Evolutionary conservation across 2,888 invertebrate species (phyloP).

Genomic region (Gasteruption jaculator): DNA sequence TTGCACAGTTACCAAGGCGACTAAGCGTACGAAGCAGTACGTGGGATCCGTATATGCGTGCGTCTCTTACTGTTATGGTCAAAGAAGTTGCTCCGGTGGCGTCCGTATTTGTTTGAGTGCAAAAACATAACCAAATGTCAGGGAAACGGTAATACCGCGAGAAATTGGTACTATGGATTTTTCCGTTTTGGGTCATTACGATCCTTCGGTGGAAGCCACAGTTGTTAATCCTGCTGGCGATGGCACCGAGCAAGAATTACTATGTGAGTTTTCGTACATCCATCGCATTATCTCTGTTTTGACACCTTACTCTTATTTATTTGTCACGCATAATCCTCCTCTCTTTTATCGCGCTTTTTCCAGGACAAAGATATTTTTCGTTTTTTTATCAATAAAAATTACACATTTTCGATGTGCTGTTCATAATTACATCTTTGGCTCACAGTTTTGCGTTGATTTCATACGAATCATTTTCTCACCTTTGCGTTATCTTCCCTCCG

Average conservation of each 20-base stretch:
- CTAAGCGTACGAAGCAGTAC: conserved; percentile 29
- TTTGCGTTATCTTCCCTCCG: conserved; percentile 9
- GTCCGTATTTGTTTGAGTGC: no score
- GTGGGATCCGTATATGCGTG: conserved; percentile 26
- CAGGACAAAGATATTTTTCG: conserved; percentile 1
- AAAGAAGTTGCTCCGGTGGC: no score
- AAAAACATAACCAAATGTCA: no score
- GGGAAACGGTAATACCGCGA: no score
- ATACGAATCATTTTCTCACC: conserved; percentile 7
- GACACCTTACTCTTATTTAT: background rate
- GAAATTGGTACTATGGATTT: conserved; percentile 37
- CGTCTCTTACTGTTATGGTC: conserved; percentile 16
- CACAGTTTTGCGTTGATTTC: background rate
- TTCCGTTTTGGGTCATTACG: conserved; percentile 42
- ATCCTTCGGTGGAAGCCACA: conserved; percentile 35
- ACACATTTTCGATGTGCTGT: no score
- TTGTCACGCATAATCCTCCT: background rate
- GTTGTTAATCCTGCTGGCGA: no score
- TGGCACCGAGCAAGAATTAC: conserved; percentile 34
- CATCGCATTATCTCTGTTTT: background rate
- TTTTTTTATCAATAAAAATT: conserved; percentile 1
- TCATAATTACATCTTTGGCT: conserved; percentile 21
- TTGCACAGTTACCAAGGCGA: conserved; percentile 46
- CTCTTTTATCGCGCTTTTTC: background rate
- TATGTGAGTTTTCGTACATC: conserved; percentile 35